Evolutionary conservation across 2,797 vertebrate species (phyloP).

Genomic region (Pseudocheirus occidentalis): DNA sequence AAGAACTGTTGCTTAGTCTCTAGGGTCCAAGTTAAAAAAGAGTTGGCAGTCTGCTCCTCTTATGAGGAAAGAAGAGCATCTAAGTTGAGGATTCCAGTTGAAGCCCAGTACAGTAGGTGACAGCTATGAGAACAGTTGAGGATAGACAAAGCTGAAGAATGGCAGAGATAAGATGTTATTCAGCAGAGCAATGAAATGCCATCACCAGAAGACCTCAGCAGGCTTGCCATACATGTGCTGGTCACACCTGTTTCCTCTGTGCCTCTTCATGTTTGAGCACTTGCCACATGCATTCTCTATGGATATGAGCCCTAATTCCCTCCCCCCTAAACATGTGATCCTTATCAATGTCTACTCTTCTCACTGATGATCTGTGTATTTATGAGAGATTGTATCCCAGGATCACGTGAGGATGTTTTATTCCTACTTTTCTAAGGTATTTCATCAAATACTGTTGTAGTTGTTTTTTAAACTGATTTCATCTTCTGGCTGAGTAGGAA

Average conservation of each 20-base stretch:
- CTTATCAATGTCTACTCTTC: not conserved
- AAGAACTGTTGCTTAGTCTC: not conserved
- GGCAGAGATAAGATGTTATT: not conserved
- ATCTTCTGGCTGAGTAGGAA: not conserved
- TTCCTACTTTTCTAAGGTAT: not conserved
- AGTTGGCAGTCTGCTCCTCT: not conserved
- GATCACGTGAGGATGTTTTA: not conserved
- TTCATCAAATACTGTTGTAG: not conserved
- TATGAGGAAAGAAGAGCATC: not conserved
- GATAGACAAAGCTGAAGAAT: not conserved
- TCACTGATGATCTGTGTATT: not conserved
- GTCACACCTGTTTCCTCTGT: not conserved
- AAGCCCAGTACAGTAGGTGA: not conserved
- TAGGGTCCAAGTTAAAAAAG: not conserved
- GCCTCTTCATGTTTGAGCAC: not conserved
- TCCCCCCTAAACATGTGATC: not conserved
- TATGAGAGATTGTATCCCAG: not conserved
- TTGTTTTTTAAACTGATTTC: not conserved
- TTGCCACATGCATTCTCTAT: not conserved
- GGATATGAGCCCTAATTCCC: not conserved
- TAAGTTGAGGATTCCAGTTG: not conserved
- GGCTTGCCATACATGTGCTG: not conserved
- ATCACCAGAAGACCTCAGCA: not conserved
- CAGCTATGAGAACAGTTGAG: not conserved
- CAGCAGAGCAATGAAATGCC: not conserved